These are phyloP conservation scores for Liolophura sinensis DNA, from an alignment of 1,140 invertebrate species.

Conservation along the genomic window DNA sequence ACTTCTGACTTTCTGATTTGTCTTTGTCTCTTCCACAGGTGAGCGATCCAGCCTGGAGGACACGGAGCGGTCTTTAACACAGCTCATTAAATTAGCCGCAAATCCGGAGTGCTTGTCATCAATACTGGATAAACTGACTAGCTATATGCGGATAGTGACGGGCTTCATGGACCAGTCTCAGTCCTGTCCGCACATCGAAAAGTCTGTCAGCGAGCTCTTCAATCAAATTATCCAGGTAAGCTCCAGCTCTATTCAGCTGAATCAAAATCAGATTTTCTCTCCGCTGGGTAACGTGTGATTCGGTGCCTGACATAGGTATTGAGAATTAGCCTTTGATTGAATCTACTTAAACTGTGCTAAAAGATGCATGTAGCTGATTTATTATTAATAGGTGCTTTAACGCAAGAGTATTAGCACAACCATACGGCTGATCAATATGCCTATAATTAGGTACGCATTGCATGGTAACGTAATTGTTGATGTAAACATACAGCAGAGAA, in stretches of 20 bases:
- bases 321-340: too few species aligned
- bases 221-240: conserved; percentile 64
- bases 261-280: not conserved
- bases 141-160: conserved; percentile 61
- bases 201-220: conserved; percentile 61
- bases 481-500: too few species aligned
- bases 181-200: conserved; percentile 59
- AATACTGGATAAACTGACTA: conserved; percentile 61
- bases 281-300: too few species aligned
- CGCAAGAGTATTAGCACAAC: too few species aligned
- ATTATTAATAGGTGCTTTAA: too few species aligned
- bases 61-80: conserved; percentile 60
- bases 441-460: too few species aligned
- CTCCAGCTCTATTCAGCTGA: not conserved
- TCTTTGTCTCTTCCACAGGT: conserved; percentile 33
- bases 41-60: conserved; percentile 49
- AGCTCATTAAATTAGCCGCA: conserved; percentile 63
- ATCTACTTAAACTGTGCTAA: too few species aligned
- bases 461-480: too few species aligned
- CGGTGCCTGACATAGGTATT: too few species aligned
- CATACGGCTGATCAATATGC: too few species aligned
- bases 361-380: too few species aligned
- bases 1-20: not conserved
- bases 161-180: conserved; percentile 56
- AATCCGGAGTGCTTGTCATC: conserved; percentile 68